Conservation (phyloP, 2,797 vertebrate species). For the Pipistrellus pipistrellus region DNA sequence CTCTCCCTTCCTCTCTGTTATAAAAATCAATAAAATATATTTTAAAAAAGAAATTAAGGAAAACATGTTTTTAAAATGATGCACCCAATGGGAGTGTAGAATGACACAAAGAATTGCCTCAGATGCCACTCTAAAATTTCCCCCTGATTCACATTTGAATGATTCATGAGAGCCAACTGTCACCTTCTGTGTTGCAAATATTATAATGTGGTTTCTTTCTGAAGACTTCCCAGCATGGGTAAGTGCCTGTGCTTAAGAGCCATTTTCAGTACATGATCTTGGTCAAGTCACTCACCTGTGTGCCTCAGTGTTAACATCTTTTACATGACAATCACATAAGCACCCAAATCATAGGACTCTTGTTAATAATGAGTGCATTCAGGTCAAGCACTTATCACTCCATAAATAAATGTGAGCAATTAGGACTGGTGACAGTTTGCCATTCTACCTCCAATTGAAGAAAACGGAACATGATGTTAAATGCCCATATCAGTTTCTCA, state of each 20-base stretch:
- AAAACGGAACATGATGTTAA: background rate
- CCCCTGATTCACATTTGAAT: background rate
- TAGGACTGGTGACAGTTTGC: background rate
- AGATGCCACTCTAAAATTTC: background rate
- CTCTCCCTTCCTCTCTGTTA: no score
- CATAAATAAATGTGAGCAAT: background rate
- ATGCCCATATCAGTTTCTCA: background rate
- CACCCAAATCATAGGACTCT: background rate
- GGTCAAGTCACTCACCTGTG: background rate
- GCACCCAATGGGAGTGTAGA: background rate
- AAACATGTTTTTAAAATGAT: background rate
- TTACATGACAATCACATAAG: background rate
- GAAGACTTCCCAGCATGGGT: background rate
- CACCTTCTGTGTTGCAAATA: background rate
- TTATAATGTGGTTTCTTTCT: background rate
- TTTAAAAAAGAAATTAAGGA: background rate
- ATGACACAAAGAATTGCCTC: background rate
- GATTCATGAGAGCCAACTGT: background rate
- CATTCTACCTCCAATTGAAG: background rate
- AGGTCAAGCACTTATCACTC: background rate
- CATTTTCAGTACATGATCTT: background rate
- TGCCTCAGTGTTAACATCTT: background rate
- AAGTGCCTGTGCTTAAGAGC: background rate
- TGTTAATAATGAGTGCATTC: background rate
- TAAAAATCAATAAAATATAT: no score